Conservation (phyloP, 2,888 invertebrate genomes). For the Protophormia terraenovae region DNA sequence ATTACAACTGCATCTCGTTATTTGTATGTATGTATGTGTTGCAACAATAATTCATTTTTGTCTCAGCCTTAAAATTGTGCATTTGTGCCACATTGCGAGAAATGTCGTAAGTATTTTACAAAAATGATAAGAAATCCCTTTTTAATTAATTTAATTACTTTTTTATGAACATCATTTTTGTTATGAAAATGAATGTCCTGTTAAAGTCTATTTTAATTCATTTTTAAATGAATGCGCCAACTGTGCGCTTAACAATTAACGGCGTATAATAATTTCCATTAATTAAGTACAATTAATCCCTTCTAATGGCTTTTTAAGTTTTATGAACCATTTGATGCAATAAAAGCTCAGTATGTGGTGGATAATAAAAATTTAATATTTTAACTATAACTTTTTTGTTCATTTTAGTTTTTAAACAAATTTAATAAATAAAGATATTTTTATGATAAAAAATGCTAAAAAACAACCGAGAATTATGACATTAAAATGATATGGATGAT, state of each 20-base stretch:
- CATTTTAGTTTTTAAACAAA: not conserved
- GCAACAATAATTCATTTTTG: not conserved
- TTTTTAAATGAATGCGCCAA: conserved; percentile 20
- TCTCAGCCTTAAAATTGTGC: not conserved
- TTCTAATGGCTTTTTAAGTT: conserved; percentile 14
- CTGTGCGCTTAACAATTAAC: conserved; percentile 25
- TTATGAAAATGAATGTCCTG: not conserved
- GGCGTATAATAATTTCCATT: conserved; percentile 32
- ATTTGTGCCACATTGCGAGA: not conserved
- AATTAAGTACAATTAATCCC: conserved; percentile 34
- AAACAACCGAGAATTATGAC: no score
- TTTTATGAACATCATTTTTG: not conserved
- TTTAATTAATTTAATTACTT: conserved; percentile 20
- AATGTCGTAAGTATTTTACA: not conserved
- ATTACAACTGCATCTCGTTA: not conserved
- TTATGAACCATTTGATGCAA: not conserved
- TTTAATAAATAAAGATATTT: no score
- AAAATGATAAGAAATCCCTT: not conserved
- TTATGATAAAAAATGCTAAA: no score
- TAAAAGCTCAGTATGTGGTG: not conserved
- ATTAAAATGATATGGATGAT: no score
- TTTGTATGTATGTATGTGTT: not conserved
- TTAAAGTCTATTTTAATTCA: not conserved
- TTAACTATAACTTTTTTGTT: not conserved
- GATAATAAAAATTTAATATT: not conserved